Percentiles rank a stretch among this genome's conserved stretches.
Evolutionary conservation across 1,140 invertebrate genomes (phyloP).

Genomic region (Latrodectus geometricus): DNA sequence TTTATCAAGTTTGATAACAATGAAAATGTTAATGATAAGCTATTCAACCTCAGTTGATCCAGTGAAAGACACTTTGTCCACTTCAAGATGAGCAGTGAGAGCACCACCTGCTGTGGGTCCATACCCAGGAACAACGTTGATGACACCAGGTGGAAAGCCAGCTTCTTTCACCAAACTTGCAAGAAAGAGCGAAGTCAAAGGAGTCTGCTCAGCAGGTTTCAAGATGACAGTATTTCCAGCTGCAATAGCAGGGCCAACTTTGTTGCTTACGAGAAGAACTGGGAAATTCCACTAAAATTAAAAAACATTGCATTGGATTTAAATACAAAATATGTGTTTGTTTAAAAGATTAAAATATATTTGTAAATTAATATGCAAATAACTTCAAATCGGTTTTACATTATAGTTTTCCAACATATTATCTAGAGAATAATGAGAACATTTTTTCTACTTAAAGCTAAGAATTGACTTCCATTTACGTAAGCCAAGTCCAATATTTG

Average conservation of each 20-base stretch:
- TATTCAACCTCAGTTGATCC: conserved; percentile 71
- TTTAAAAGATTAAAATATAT: too few relatives aligned
- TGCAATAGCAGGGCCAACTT: conserved; percentile 74
- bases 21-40: too few relatives aligned
- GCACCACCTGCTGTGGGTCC: conserved; percentile 69
- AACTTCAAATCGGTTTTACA: too few relatives aligned
- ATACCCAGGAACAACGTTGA: conserved; percentile 71
- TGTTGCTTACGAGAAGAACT: conserved; percentile 72
- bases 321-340: too few relatives aligned
- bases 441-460: too few relatives aligned
- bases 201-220: conserved; percentile 74
- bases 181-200: conserved; percentile 71
- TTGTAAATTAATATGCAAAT: too few relatives aligned
- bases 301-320: too few relatives aligned
- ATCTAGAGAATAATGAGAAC: too few relatives aligned
- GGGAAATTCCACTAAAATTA: conserved; percentile 74
- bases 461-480: too few relatives aligned
- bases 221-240: conserved; percentile 72
- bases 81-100: conserved; percentile 66
- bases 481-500: too few relatives aligned
- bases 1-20: too few relatives aligned
- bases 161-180: conserved; percentile 69
- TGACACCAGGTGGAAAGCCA: conserved; percentile 68
- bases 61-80: conserved; percentile 73
- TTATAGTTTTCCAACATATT: too few relatives aligned